A percentile compares a stretch with the other conserved stretches of the same genome.
Evolutionary conservation across 2,888 invertebrate genomes (phyloP).

Genomic region (Dugesia japonica): DNA sequence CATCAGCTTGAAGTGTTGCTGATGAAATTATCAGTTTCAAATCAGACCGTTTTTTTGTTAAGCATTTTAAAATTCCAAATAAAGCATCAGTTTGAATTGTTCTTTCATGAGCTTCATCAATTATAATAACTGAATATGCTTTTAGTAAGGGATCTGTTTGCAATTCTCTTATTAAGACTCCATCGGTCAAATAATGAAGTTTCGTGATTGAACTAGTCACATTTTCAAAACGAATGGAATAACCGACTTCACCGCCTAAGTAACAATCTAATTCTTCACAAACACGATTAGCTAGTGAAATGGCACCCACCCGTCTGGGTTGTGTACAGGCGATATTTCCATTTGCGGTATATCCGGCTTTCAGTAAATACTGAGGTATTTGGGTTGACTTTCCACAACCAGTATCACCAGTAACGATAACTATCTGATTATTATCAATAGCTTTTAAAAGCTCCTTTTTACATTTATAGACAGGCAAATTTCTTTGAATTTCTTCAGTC

Average conservation of each 20-base stretch:
- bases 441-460: not conserved
- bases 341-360: not conserved
- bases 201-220: slow-evolving; percentile 89
- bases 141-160: slow-evolving; percentile 63
- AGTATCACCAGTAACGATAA: not conserved
- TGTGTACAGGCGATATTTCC: not conserved
- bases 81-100: not conserved
- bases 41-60: slow-evolving; percentile 71
- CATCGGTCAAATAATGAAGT: slow-evolving; percentile 97
- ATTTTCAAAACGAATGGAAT: slow-evolving; percentile 85
- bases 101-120: slow-evolving; percentile 7
- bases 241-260: slow-evolving; percentile 51
- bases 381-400: not conserved
- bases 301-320: not conserved
- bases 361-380: not conserved
- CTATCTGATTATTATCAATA: not conserved
- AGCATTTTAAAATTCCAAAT: slow-evolving; percentile 62
- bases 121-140: slow-evolving; percentile 51
- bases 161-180: slow-evolving; percentile 74
- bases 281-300: not conserved
- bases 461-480: not conserved
- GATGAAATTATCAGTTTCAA: slow-evolving; percentile 86
- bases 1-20: slow-evolving; percentile 89
- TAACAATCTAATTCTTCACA: not conserved
- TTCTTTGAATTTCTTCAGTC: not conserved